These are phyloP conservation scores for Didymodactylos carnosus DNA, from an alignment of 2,888 invertebrate genomes.

Conservation along the genomic window DNA sequence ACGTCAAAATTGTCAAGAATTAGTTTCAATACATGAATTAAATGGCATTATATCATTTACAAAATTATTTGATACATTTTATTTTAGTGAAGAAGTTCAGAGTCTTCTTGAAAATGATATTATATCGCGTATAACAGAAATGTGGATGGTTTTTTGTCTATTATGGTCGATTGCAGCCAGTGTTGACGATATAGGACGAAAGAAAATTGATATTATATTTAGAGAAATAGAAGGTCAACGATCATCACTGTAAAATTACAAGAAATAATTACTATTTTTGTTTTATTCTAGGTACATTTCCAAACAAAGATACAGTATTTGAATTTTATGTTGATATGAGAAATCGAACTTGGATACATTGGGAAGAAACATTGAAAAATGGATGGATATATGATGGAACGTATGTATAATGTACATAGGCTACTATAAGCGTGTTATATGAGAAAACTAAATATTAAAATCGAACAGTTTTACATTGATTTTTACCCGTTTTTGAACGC, in stretches of 20 bases:
- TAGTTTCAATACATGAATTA: slow-evolving; percentile 50
- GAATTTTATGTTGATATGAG: slow-evolving; percentile 64
- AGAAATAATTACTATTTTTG: no score
- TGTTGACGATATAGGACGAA: slow-evolving; percentile 34
- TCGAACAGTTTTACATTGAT: no score
- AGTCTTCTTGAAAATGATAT: slow-evolving; percentile 26
- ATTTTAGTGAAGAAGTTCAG: slow-evolving; percentile 46
- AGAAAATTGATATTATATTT: slow-evolving; percentile 34
- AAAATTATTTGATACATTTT: slow-evolving; percentile 45
- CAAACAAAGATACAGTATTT: slow-evolving; percentile 64
- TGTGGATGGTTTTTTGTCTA: slow-evolving; percentile 35
- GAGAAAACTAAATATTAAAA: no score
- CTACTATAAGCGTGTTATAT: no score
- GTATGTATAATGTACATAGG: no score
- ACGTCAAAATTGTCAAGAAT: slow-evolving; percentile 48
- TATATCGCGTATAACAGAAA: slow-evolving; percentile 32
- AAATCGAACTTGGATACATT: slow-evolving; percentile 48
- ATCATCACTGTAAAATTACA: neutral
- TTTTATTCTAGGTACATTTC: slow-evolving; percentile 42
- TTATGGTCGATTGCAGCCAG: slow-evolving; percentile 35
- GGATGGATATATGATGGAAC: slow-evolving; percentile 15
- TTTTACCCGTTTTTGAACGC: no score
- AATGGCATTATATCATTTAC: slow-evolving; percentile 56
- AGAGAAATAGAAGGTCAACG: slow-evolving; percentile 47
- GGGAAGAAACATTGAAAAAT: slow-evolving; percentile 50